phyloP scores from a whole-genome alignment of 2,113 vertebrate species.

The Notarius lentiginosus region DNA sequence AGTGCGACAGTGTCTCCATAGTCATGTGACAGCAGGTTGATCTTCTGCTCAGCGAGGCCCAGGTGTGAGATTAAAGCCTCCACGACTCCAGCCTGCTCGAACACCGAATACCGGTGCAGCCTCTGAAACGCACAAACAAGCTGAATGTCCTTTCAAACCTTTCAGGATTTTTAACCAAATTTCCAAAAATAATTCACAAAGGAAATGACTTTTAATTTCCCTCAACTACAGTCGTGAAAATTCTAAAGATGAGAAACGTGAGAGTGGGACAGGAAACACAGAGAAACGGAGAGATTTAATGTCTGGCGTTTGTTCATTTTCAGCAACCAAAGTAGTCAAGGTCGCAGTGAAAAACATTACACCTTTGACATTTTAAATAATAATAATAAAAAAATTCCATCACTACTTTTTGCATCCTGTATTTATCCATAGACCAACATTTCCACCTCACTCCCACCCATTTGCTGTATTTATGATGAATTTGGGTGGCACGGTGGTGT shows the following conservation, averaged over 20 bases:
- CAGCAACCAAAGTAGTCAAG: no score
- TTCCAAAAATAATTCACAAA: neutral
- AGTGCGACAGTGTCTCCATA: slow-evolving; percentile 94
- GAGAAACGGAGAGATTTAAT: neutral
- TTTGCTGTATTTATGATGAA: neutral
- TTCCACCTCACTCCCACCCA: neutral
- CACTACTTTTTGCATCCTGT: neutral
- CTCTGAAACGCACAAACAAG: slow-evolving; percentile 67
- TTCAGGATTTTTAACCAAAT: neutral
- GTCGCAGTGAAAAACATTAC: neutral
- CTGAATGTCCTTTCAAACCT: neutral
- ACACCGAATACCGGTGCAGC: slow-evolving; percentile 89
- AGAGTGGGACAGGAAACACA: no score
- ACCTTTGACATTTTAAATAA: no score
- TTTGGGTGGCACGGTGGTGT: no score
- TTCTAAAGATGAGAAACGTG: neutral
- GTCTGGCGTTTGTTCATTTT: no score
- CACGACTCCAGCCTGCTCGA: slow-evolving; percentile 91
- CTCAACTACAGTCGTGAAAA: neutral
- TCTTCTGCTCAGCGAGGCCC: slow-evolving; percentile 78
- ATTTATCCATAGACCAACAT: neutral
- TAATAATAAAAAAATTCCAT: no score
- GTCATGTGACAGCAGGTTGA: slow-evolving; percentile 89
- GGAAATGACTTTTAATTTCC: neutral
- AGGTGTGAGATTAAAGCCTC: slow-evolving; percentile 82